Evolutionary conservation across 2,888 invertebrate genomes (phyloP).

Genomic region (Arrhopalites spinosus): DNA sequence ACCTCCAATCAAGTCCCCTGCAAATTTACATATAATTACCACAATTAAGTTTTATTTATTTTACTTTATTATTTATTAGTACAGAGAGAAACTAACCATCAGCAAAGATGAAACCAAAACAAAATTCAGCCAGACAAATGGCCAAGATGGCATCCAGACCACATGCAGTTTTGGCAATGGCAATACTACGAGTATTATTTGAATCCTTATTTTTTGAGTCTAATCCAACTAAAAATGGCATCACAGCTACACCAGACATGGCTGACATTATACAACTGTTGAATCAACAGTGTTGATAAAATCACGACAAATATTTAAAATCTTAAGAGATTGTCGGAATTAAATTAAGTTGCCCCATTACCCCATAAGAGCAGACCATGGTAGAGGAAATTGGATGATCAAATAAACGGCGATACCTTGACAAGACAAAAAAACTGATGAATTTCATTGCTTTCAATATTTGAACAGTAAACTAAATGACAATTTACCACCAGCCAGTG

Average conservation of each 20-base stretch:
- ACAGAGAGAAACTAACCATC: constrained; percentile 39
- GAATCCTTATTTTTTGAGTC: constrained; percentile 1
- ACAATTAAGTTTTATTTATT: too few species aligned
- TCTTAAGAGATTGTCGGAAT: not conserved
- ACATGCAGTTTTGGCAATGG: constrained; percentile 50
- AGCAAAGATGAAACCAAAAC: constrained; percentile 48
- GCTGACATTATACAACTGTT: constrained; percentile 51
- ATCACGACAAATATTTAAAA: not conserved
- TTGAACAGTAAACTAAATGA: too few species aligned
- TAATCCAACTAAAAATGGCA: constrained; percentile 43
- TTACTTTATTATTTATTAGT: too few species aligned
- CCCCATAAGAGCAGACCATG: constrained; percentile 50
- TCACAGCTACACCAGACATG: constrained; percentile 45
- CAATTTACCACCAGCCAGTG: constrained; percentile 42
- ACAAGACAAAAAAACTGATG: too few species aligned
- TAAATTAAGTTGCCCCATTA: constrained; percentile 19
- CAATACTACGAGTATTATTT: too few species aligned
- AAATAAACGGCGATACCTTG: constrained; percentile 38
- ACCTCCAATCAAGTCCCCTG: constrained; percentile 42
- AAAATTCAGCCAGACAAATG: constrained; percentile 50
- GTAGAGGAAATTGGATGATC: constrained; percentile 45
- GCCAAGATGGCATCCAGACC: constrained; percentile 55
- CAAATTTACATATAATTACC: constrained; percentile 3
- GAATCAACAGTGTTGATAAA: not conserved
- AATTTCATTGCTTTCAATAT: too few species aligned